A percentile compares a stretch with the other conserved stretches of the same genome.
Conservation (phyloP, 1,140 invertebrate genomes). For the Solenopsis invicta region DNA sequence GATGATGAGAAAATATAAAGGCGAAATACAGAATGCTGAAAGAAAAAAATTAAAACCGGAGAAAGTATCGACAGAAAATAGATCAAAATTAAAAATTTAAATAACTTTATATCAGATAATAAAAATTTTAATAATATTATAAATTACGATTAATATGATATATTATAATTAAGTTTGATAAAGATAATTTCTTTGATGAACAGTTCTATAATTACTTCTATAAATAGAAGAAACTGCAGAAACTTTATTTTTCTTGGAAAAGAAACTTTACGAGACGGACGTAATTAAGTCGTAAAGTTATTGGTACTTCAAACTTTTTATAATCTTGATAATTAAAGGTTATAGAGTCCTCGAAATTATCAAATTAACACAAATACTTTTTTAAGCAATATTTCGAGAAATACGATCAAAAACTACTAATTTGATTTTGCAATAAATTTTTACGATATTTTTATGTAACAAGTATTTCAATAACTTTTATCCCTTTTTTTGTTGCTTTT, state of each 20-base stretch:
- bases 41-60: neutral
- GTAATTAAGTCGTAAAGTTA: constrained; percentile 30
- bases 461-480: neutral
- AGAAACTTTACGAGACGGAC: constrained; percentile 2
- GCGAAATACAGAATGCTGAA: neutral
- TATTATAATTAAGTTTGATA: neutral
- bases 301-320: constrained; percentile 18
- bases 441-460: neutral
- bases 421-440: neutral
- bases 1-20: neutral
- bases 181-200: neutral
- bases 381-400: neutral
- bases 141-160: constrained; percentile 9
- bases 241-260: constrained; percentile 11
- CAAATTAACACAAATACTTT: neutral
- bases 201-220: neutral
- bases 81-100: neutral
- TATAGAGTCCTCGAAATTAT: neutral
- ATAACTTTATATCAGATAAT: neutral
- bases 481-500: too few species aligned
- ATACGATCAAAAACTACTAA: neutral
- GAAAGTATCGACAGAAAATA: neutral
- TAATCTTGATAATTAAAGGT: neutral
- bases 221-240: neutral
- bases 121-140: neutral